phyloP scores from a whole-genome alignment of 1,140 invertebrate genomes.

The Saccostrea cuccullata region DNA sequence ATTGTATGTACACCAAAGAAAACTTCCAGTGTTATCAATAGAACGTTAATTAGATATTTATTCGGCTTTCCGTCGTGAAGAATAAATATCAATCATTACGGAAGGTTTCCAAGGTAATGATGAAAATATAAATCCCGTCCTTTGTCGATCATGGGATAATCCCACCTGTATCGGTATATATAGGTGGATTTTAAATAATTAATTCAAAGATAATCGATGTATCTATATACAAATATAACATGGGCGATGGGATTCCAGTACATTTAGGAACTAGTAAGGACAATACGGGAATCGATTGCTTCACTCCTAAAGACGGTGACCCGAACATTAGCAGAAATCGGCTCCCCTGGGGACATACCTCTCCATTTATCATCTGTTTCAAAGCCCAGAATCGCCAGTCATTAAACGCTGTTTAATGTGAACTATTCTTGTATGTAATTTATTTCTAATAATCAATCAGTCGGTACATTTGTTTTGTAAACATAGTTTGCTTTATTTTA shows the following conservation, averaged over 20 bases:
- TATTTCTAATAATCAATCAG: background rate
- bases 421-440: background rate
- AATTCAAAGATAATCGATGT: slow-evolving; percentile 29
- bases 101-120: slow-evolving; percentile 11
- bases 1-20: background rate
- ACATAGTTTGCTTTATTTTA: background rate
- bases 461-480: slow-evolving; percentile 6
- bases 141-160: slow-evolving; percentile 18
- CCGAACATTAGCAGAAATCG: background rate
- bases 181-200: slow-evolving; percentile 10
- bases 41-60: slow-evolving; percentile 5
- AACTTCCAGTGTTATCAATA: background rate
- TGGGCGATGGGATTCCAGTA: background rate
- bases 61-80: background rate
- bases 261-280: background rate
- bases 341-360: background rate
- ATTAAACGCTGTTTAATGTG: slow-evolving; percentile 17
- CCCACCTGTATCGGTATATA: background rate
- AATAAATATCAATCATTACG: background rate
- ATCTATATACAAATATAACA: slow-evolving; percentile 26
- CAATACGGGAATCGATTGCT: slow-evolving; percentile 3
- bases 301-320: background rate
- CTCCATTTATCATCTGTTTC: slow-evolving; percentile 6
- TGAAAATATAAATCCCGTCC: slow-evolving; percentile 11
- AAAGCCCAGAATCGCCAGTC: background rate